Conservation (phyloP, 2,113 vertebrate species). For the Pipa parva region DNA sequence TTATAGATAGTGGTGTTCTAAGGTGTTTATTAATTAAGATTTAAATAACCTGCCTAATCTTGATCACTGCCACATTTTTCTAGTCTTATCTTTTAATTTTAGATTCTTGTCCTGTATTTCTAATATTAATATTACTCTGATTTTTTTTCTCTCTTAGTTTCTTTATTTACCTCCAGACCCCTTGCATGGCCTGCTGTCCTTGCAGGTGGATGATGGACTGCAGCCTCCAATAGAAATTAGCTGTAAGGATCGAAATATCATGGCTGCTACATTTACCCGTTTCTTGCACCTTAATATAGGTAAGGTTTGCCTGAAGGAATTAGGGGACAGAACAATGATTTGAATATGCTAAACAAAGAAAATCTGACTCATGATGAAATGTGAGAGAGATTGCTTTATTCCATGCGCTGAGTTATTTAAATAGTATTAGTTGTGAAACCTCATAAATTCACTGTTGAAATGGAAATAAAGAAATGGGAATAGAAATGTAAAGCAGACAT, state of each 20-base stretch:
- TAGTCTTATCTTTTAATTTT: background rate
- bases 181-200: conserved; percentile 87
- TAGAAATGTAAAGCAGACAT: too few species aligned
- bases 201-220: conserved; percentile 96
- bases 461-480: too few species aligned
- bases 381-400: too few species aligned
- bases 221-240: conserved; percentile 96
- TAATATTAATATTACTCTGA: background rate
- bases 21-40: too few species aligned
- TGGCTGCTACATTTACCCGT: conserved; percentile 96
- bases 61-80: background rate
- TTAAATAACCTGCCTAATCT: too few species aligned
- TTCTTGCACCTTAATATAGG: conserved; percentile 97
- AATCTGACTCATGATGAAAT: too few species aligned
- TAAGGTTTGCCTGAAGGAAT: conserved; percentile 51
- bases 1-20: too few species aligned
- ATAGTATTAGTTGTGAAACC: too few species aligned
- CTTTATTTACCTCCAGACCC: conserved; percentile 92
- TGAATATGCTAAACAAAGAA: too few species aligned
- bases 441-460: too few species aligned
- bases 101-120: background rate
- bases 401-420: too few species aligned
- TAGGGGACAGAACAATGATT: too few species aligned
- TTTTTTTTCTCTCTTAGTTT: conserved; percentile 65
- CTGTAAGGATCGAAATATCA: conserved; percentile 97